These are phyloP conservation scores for Salticus scenicus DNA, from an alignment of 2,888 invertebrate genomes.

Conservation along the genomic window DNA sequence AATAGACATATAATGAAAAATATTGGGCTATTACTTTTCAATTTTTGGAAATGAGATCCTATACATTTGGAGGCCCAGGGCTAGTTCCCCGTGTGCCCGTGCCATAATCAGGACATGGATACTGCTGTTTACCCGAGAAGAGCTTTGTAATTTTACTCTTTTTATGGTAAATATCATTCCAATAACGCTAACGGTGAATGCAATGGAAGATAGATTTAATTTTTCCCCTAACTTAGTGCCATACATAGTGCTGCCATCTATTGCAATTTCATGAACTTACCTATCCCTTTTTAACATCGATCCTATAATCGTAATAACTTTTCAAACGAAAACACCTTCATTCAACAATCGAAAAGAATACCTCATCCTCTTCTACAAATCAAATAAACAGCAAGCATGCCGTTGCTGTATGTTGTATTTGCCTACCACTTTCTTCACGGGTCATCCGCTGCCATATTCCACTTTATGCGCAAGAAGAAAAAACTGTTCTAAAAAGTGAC, in stretches of 20 bases:
- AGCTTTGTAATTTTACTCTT: too few species aligned
- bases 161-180: too few species aligned
- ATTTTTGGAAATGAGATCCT: too few species aligned
- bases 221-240: too few species aligned
- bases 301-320: not conserved
- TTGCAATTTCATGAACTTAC: not conserved
- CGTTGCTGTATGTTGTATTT: not conserved
- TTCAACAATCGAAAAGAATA: not conserved
- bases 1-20: too few species aligned
- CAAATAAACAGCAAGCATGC: slow-evolving; percentile 17
- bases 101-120: too few species aligned
- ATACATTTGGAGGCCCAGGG: too few species aligned
- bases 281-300: not conserved
- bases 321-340: not conserved
- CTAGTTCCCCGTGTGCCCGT: too few species aligned
- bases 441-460: not conserved
- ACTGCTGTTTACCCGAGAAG: too few species aligned
- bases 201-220: too few species aligned
- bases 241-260: slow-evolving; percentile 49
- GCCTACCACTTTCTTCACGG: slow-evolving; percentile 14
- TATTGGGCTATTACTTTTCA: too few species aligned
- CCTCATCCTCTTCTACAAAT: not conserved
- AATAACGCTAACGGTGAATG: too few species aligned
- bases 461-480: not conserved
- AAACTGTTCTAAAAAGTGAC: slow-evolving; percentile 19